Evolutionary conservation across 1,140 invertebrate species (phyloP).

Genomic region (Ridgeia piscesae): DNA sequence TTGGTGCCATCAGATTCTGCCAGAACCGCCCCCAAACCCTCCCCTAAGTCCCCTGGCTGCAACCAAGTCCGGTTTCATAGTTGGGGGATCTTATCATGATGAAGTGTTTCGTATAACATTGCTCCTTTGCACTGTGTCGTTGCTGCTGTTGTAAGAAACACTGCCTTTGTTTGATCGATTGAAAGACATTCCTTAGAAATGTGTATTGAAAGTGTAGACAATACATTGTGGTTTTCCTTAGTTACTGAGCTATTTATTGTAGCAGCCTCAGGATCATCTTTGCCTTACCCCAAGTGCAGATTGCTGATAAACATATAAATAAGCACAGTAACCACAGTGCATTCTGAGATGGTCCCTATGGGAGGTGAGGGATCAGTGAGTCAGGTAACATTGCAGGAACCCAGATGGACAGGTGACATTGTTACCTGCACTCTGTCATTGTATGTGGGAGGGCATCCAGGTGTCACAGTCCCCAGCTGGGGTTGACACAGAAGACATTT

Average conservation of each 20-base stretch:
- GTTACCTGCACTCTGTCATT: neutral
- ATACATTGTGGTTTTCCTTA: neutral
- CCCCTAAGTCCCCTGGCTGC: neutral
- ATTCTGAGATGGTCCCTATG: neutral
- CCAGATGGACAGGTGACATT: neutral
- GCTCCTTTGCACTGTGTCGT: neutral
- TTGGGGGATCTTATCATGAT: neutral
- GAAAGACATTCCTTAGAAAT: neutral
- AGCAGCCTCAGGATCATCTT: neutral
- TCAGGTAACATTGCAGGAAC: neutral
- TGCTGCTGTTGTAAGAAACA: neutral
- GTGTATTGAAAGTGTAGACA: neutral
- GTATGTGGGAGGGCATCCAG: neutral
- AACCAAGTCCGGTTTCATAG: neutral
- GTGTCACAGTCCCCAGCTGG: neutral
- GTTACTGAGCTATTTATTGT: constrained; percentile 1
- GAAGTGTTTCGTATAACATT: neutral
- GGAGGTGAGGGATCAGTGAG: neutral
- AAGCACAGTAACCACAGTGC: neutral
- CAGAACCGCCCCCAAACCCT: neutral
- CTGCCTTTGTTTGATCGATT: neutral
- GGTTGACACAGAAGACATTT: neutral
- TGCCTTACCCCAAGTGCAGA: neutral
- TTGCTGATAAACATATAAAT: constrained; percentile 5
- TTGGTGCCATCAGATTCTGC: neutral